Evolutionary conservation across 2,888 invertebrate species (phyloP).

Genomic region (Steinernema carpocapsae): DNA sequence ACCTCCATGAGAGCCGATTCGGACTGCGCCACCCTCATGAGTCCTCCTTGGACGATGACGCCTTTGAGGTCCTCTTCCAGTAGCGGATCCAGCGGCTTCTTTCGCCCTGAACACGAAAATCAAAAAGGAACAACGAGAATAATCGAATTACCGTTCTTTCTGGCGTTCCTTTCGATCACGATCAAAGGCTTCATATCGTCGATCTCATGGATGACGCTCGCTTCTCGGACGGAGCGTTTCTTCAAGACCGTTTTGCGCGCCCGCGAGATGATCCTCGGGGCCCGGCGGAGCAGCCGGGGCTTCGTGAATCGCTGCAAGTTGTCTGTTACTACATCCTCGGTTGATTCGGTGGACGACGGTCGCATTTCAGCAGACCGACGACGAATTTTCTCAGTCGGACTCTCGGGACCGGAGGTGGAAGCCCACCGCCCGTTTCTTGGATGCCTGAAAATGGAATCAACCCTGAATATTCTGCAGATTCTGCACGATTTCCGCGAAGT

Average conservation of each 20-base stretch:
- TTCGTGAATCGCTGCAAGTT: slow-evolving; percentile 29
- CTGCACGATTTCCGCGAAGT: neutral
- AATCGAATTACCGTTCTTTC: neutral
- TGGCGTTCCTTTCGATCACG: neutral
- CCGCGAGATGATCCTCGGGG: slow-evolving; percentile 20
- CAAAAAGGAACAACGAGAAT: neutral
- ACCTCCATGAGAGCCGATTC: slow-evolving; percentile 7
- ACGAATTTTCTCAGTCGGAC: neutral
- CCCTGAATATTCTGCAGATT: neutral
- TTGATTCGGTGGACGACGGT: slow-evolving; percentile 25
- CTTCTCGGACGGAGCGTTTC: neutral
- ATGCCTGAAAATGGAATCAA: neutral
- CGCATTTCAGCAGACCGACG: slow-evolving; percentile 22
- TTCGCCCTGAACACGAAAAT: neutral
- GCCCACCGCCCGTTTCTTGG: slow-evolving; percentile 29
- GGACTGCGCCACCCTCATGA: slow-evolving; percentile 17
- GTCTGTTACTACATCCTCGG: slow-evolving; percentile 24
- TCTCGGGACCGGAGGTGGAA: slow-evolving; percentile 32
- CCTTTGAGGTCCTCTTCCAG: slow-evolving; percentile 25
- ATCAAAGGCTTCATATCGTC: neutral
- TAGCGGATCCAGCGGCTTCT: neutral
- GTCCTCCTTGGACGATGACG: slow-evolving; percentile 21
- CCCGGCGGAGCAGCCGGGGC: slow-evolving; percentile 9
- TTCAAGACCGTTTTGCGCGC: neutral
- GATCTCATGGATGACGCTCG: neutral